phyloP scores from a whole-genome alignment of 1,140 invertebrate genomes.

The Antheraea pernyi region DNA sequence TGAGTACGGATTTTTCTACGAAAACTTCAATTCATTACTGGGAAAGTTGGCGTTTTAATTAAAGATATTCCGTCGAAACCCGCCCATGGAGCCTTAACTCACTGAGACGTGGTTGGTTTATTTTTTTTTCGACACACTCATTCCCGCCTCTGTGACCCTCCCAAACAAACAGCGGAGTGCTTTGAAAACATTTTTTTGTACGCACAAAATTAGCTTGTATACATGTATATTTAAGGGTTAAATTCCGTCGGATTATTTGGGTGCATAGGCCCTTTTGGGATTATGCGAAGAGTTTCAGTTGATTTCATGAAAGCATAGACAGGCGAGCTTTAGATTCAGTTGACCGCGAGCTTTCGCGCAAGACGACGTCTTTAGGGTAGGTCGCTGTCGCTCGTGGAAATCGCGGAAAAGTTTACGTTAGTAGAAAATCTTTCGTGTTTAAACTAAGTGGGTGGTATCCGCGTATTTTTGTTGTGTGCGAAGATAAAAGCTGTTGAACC shows the following conservation, averaged over 20 bases:
- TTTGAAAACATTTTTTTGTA: constrained; percentile 62
- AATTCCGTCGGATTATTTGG: neutral
- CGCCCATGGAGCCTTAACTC: constrained; percentile 73
- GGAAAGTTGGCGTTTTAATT: constrained; percentile 73
- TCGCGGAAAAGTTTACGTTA: constrained; percentile 62
- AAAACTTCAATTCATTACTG: constrained; percentile 64
- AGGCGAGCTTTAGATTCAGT: constrained; percentile 60
- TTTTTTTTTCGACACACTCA: constrained; percentile 76
- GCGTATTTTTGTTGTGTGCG: constrained; percentile 10
- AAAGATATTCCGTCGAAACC: constrained; percentile 71
- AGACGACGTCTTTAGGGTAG: constrained; percentile 32
- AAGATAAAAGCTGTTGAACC: neutral
- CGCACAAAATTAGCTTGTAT: constrained; percentile 25
- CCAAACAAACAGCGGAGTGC: constrained; percentile 74
- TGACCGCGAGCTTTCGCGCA: constrained; percentile 69
- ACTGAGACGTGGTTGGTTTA: constrained; percentile 76
- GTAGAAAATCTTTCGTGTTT: constrained; percentile 6
- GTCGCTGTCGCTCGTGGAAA: constrained; percentile 17
- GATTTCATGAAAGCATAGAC: constrained; percentile 73
- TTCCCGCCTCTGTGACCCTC: constrained; percentile 76
- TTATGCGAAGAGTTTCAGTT: constrained; percentile 52
- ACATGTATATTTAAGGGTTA: neutral
- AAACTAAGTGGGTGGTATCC: constrained; percentile 12
- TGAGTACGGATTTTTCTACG: constrained; percentile 37
- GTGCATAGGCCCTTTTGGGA: constrained; percentile 37